Percentiles rank a stretch among this genome's conserved stretches.
Evolutionary conservation across 2,113 vertebrate species (phyloP).

Genomic region (Leucosticte australis): DNA sequence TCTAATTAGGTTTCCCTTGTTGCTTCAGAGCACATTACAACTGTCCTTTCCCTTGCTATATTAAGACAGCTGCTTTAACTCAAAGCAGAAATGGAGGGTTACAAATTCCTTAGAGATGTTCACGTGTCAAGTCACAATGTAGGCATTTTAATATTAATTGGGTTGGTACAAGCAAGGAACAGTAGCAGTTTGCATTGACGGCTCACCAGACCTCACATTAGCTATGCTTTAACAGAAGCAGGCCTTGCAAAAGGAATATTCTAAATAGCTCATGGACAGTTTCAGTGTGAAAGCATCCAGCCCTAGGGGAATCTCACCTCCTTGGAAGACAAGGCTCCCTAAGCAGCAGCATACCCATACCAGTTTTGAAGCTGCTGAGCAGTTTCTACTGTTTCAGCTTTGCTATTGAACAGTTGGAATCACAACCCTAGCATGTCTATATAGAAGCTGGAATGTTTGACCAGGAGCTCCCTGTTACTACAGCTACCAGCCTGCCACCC

Average conservation of each 20-base stretch:
- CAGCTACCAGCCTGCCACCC: not conserved
- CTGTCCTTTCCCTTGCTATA: not conserved
- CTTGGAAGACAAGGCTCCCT: not conserved
- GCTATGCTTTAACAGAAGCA: not conserved
- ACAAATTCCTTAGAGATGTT: constrained; percentile 18
- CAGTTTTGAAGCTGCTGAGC: not conserved
- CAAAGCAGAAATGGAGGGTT: not conserved
- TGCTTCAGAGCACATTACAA: not conserved
- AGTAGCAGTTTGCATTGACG: not conserved
- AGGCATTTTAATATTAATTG: not conserved
- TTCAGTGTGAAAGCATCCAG: not conserved
- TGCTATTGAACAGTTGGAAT: not conserved
- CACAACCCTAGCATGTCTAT: not conserved
- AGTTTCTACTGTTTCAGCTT: not conserved
- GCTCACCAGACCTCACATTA: not conserved
- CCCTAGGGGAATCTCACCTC: not conserved
- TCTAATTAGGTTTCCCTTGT: constrained; percentile 3
- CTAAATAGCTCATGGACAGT: not conserved
- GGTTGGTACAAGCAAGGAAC: not conserved
- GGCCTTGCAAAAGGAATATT: not conserved
- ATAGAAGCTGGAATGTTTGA: not conserved
- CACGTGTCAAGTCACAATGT: not conserved
- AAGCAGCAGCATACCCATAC: not conserved
- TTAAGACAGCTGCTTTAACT: constrained; percentile 18
- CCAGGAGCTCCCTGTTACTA: not conserved